phyloP scores from a whole-genome alignment of 2,113 vertebrate species.

The Oryzias woworae region DNA sequence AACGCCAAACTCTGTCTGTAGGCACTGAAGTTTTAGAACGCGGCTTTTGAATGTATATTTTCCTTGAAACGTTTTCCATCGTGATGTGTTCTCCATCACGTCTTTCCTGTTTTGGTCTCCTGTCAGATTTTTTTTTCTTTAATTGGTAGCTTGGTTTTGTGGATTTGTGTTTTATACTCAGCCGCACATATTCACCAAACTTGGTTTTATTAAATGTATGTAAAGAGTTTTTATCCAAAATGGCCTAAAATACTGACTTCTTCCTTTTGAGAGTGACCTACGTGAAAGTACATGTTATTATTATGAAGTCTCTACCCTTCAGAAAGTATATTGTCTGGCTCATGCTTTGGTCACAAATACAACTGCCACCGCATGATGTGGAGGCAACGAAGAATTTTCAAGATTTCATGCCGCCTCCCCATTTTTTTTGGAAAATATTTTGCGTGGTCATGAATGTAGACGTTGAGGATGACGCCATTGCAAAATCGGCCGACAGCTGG shows the following conservation, averaged over 20 bases:
- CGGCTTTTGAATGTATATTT: constrained; percentile 68
- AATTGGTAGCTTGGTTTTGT: constrained; percentile 20
- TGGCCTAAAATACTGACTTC: constrained; percentile 12
- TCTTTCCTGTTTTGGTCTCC: constrained; percentile 8
- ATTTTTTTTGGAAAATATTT: too few relatives aligned
- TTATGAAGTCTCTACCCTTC: constrained; percentile 11
- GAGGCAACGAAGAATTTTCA: too few relatives aligned
- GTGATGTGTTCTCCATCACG: constrained; percentile 14
- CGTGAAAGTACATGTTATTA: constrained; percentile 9
- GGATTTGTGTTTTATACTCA: constrained; percentile 26
- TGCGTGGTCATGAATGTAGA: too few relatives aligned
- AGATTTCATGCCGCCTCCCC: too few relatives aligned
- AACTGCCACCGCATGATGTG: too few relatives aligned
- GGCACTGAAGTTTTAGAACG: constrained; percentile 62
- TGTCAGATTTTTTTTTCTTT: constrained; percentile 28
- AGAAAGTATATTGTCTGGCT: constrained; percentile 1
- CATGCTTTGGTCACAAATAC: too few relatives aligned
- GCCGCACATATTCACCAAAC: constrained; percentile 17
- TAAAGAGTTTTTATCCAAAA: constrained; percentile 51
- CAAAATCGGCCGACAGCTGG: too few relatives aligned
- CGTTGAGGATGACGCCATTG: too few relatives aligned
- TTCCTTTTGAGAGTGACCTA: constrained; percentile 4
- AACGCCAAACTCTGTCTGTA: constrained; percentile 63
- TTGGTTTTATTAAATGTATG: constrained; percentile 45
- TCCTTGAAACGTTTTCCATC: constrained; percentile 31